These are phyloP conservation scores for Eupithecia subfuscata DNA, from an alignment of 2,888 invertebrate species.

Conservation along the genomic window DNA sequence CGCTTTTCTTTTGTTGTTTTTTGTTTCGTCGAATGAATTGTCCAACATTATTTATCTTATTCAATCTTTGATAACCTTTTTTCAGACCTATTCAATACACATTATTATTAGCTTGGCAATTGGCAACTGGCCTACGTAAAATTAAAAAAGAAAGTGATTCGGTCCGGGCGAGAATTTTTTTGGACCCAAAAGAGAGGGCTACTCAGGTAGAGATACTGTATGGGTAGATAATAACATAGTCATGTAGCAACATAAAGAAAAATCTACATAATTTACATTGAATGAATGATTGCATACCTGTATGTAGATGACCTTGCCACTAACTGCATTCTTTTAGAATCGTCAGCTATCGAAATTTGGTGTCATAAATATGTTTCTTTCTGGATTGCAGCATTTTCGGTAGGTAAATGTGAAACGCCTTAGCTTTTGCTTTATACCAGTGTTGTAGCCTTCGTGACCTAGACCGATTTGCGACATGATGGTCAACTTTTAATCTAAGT, in stretches of 20 bases:
- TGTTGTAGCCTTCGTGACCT: slow-evolving; percentile 54
- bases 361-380: slow-evolving; percentile 3
- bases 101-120: background rate
- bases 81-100: background rate
- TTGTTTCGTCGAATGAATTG: too few species aligned
- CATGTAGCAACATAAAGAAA: background rate
- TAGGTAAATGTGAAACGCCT: slow-evolving; percentile 13
- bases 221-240: background rate
- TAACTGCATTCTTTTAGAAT: slow-evolving; percentile 55
- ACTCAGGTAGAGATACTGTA: background rate
- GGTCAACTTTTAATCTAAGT: slow-evolving; percentile 69
- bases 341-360: slow-evolving; percentile 32
- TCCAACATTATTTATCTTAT: too few species aligned
- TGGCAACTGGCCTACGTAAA: background rate
- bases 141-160: background rate
- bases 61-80: background rate
- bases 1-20: too few species aligned
- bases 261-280: slow-evolving; percentile 37
- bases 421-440: slow-evolving; percentile 32
- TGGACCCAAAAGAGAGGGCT: background rate
- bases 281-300: slow-evolving; percentile 39
- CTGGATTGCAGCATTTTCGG: background rate
- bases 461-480: slow-evolving; percentile 68
- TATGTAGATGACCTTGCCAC: slow-evolving; percentile 56
- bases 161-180: background rate